Evolutionary conservation across 2,113 vertebrate genomes (phyloP).

Genomic region (Strix uralensis): DNA sequence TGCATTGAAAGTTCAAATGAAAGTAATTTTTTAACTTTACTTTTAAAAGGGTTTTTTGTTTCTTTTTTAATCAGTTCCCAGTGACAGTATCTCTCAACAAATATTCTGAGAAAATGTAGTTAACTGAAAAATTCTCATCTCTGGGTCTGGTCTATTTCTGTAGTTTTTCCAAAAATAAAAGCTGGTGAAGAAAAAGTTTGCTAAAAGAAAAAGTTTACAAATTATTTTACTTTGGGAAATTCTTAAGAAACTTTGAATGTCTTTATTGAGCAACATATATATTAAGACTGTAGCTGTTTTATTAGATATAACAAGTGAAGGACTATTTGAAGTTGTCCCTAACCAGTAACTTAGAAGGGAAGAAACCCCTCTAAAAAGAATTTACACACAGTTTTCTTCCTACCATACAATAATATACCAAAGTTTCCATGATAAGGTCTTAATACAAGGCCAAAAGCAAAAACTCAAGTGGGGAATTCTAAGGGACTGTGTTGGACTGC

Average conservation of each 20-base stretch:
- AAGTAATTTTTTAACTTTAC: not conserved
- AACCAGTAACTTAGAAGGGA: not conserved
- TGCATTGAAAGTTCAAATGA: not conserved
- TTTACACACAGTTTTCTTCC: not conserved
- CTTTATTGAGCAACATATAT: not conserved
- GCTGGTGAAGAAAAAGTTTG: not conserved
- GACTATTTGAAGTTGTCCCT: not conserved
- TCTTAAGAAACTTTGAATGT: not conserved
- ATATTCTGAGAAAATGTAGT: not conserved
- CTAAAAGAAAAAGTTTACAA: not conserved
- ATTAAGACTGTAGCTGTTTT: not conserved
- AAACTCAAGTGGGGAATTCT: not conserved
- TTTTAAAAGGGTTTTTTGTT: not conserved
- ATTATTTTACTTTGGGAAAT: not conserved
- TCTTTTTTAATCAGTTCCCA: not conserved
- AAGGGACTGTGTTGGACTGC: too few species aligned
- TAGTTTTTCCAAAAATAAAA: not conserved
- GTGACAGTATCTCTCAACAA: not conserved
- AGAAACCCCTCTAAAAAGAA: not conserved
- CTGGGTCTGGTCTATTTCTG: not conserved
- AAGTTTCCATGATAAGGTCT: not conserved
- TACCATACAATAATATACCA: not conserved
- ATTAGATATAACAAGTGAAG: not conserved
- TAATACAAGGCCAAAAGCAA: not conserved
- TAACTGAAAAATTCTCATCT: not conserved